A percentile compares a stretch with the other conserved stretches of the same genome.
phyloP scores from a whole-genome alignment of 2,113 vertebrate genomes.

The Triplophysa rosa region DNA sequence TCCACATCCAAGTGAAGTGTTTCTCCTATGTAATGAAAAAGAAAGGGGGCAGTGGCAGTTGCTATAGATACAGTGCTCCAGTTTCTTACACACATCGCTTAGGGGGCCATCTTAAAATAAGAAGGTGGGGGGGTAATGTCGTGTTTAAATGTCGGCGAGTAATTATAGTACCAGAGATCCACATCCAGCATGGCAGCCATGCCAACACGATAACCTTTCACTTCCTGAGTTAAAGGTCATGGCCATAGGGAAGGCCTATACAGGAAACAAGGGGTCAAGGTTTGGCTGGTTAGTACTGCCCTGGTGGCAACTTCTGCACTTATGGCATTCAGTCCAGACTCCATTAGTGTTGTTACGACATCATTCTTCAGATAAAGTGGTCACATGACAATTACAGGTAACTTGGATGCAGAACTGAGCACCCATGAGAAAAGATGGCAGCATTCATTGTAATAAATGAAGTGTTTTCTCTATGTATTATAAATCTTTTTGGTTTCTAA shows the following conservation, averaged over 20 bases:
- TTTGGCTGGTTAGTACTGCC: not conserved
- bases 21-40: slow-evolving; percentile 11
- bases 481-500: too few species aligned
- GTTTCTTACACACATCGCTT: slow-evolving; percentile 59
- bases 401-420: not conserved
- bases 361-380: too few species aligned
- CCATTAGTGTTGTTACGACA: not conserved
- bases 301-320: not conserved
- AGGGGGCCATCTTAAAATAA: slow-evolving; percentile 49
- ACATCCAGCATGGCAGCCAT: slow-evolving; percentile 37
- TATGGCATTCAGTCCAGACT: not conserved
- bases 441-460: not conserved
- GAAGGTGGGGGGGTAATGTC: slow-evolving; percentile 46
- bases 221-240: slow-evolving; percentile 42
- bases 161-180: slow-evolving; percentile 42
- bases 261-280: not conserved
- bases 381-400: too few species aligned
- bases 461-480: too few species aligned
- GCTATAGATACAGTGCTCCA: slow-evolving; percentile 76
- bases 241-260: not conserved
- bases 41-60: slow-evolving; percentile 64
- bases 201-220: slow-evolving; percentile 5
- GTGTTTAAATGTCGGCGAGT: slow-evolving; percentile 37
- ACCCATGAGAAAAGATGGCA: not conserved
- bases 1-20: not conserved